phyloP scores from a whole-genome alignment of 2,113 vertebrate genomes.

The Gasterosteus aculeatus region DNA sequence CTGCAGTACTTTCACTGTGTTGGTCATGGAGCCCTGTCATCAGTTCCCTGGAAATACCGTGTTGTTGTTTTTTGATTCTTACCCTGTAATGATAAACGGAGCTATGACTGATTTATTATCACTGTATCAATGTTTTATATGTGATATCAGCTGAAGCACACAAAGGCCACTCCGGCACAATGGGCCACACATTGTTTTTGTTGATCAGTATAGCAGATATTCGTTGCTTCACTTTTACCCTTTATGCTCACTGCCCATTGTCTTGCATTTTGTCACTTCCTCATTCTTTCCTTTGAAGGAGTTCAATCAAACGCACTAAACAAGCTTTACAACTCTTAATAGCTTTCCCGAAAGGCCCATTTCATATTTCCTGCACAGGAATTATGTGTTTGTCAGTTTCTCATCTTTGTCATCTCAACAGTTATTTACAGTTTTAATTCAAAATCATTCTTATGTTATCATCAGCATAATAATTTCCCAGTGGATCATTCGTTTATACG shows the following conservation, averaged over 20 bases:
- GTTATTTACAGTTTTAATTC: neutral
- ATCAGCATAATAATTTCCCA: neutral
- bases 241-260: neutral
- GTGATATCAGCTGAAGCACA: neutral
- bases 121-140: neutral
- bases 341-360: conserved; percentile 28
- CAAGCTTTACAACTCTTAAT: conserved; percentile 15
- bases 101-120: neutral
- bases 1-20: neutral
- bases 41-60: neutral
- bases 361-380: conserved; percentile 16
- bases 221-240: neutral
- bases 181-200: neutral
- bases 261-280: conserved; percentile 1
- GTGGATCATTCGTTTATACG: neutral
- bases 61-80: neutral
- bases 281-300: conserved; percentile 21
- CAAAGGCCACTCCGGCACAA: neutral
- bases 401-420: neutral
- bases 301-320: neutral
- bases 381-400: neutral
- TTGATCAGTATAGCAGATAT: neutral
- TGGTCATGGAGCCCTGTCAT: neutral
- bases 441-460: neutral
- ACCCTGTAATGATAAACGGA: neutral